phyloP scores from a whole-genome alignment of 1,140 invertebrate genomes.

The Drosophila bipectinata region DNA sequence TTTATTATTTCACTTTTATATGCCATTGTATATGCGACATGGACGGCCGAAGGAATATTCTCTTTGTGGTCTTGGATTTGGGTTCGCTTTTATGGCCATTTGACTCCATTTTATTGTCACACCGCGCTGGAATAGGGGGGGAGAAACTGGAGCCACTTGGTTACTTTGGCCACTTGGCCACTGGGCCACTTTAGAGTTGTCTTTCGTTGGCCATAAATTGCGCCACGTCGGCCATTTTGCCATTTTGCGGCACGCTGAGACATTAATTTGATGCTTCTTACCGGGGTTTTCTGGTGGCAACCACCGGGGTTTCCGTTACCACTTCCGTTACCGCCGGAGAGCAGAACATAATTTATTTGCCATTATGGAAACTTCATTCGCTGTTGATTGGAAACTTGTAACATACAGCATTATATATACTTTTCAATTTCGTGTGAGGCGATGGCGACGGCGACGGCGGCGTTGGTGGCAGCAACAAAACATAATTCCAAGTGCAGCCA shows the following conservation, averaged over 20 bases:
- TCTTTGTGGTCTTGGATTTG: conserved; percentile 42
- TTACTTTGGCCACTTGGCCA: conserved; percentile 2
- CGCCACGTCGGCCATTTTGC: conserved; percentile 64
- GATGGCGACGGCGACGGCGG: background rate
- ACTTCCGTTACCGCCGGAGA: conserved; percentile 18
- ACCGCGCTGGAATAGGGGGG: conserved; percentile 29
- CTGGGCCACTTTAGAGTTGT: conserved; percentile 75
- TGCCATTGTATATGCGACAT: conserved; percentile 16
- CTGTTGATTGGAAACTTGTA: conserved; percentile 71
- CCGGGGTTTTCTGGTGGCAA: conserved; percentile 18
- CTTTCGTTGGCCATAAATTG: conserved; percentile 73
- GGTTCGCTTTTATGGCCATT: conserved; percentile 73
- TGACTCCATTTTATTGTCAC: conserved; percentile 80
- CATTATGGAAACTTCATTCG: conserved; percentile 68
- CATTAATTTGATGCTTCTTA: conserved; percentile 69
- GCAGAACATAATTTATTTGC: conserved; percentile 72
- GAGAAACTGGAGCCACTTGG: background rate
- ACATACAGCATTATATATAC: conserved; percentile 7
- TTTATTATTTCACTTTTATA: conserved; percentile 77
- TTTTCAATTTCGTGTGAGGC: conserved; percentile 62
- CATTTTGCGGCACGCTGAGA: conserved; percentile 63
- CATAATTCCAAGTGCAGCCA: conserved; percentile 72
- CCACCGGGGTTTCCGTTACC: conserved; percentile 56
- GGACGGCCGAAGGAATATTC: conserved; percentile 7
- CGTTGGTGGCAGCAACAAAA: conserved; percentile 25